A percentile compares a stretch with the other conserved stretches of the same genome.
phyloP scores from a whole-genome alignment of 2,888 invertebrate genomes.

The Leptinotarsa rubiginosa region DNA sequence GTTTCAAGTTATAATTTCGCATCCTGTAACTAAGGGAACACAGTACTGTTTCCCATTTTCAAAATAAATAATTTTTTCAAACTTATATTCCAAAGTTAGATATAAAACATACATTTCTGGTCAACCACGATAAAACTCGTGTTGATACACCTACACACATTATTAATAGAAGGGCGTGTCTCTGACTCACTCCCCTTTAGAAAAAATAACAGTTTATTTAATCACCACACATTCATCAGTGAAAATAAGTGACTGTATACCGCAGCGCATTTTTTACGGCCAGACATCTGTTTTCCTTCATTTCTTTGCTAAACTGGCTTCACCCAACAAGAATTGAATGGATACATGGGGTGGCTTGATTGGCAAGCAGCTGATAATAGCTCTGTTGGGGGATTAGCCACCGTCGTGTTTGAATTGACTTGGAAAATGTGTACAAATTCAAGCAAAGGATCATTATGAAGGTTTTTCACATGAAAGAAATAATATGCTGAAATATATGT shows the following conservation, averaged over 20 bases:
- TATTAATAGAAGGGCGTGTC: background rate
- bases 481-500: too few species aligned
- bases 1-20: too few species aligned
- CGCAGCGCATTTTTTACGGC: background rate
- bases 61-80: too few species aligned
- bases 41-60: too few species aligned
- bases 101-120: too few species aligned
- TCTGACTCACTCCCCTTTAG: constrained; percentile 20
- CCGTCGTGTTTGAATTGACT: background rate
- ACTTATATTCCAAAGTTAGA: too few species aligned
- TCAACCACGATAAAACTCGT: too few species aligned
- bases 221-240: constrained; percentile 15
- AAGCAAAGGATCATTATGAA: too few species aligned
- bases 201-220: constrained; percentile 9
- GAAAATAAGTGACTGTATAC: background rate
- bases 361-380: background rate
- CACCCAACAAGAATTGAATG: background rate
- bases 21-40: too few species aligned
- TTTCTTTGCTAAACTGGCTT: background rate
- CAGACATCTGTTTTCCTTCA: constrained; percentile 6
- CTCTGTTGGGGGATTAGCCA: background rate
- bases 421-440: too few species aligned
- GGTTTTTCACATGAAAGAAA: too few species aligned
- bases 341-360: background rate
- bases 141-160: background rate